These are phyloP conservation scores for Callospermophilus lateralis DNA, from an alignment of 2,113 vertebrate species.

Conservation along the genomic window DNA sequence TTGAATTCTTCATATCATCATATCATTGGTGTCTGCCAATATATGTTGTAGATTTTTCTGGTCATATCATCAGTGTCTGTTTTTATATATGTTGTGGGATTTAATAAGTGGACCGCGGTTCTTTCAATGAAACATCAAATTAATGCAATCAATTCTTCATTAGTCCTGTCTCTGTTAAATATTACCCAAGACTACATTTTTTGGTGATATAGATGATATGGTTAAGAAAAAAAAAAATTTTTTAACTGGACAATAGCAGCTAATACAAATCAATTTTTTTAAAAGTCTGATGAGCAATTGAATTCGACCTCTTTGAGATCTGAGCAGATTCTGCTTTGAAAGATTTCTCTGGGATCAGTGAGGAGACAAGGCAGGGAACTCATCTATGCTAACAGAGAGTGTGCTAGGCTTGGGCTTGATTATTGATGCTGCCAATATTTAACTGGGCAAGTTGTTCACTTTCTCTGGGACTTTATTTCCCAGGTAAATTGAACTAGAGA, in stretches of 20 bases:
- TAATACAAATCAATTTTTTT: slow-evolving; percentile 8
- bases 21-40: neutral
- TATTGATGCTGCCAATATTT: neutral
- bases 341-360: neutral
- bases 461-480: neutral
- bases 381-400: neutral
- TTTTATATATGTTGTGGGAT: neutral
- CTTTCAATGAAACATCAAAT: neutral
- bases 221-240: neutral
- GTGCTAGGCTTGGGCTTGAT: neutral
- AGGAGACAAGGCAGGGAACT: neutral
- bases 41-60: neutral
- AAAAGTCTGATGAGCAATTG: neutral
- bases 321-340: neutral
- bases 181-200: neutral
- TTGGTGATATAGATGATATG: neutral
- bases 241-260: neutral
- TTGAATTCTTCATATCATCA: neutral
- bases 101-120: neutral
- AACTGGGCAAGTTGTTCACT: neutral
- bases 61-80: neutral
- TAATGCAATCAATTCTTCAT: slow-evolving; percentile 17
- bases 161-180: neutral
- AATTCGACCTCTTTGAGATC: neutral
- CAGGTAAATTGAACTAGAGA: neutral